Conservation (phyloP, 2,888 invertebrate genomes). For the Hyposoter dolosus region DNA sequence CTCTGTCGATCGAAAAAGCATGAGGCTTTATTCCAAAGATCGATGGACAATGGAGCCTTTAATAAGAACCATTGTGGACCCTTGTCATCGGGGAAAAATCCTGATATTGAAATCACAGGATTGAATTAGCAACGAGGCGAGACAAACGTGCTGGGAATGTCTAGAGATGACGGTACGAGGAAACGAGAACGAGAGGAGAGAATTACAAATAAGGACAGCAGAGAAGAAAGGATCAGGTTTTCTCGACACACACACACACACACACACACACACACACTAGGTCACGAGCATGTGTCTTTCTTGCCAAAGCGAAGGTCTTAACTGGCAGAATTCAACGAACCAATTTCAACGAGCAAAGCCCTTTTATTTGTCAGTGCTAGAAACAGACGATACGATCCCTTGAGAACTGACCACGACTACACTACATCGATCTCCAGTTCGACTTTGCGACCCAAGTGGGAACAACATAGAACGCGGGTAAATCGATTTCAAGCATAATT, state of each 20-base stretch:
- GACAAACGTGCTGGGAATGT: slow-evolving; percentile 3
- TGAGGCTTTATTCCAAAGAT: slow-evolving; percentile 36
- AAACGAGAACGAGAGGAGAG: slow-evolving; percentile 22
- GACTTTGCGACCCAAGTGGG: neutral
- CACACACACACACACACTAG: neutral
- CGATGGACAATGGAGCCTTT: slow-evolving; percentile 50
- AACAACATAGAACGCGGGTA: slow-evolving; percentile 48
- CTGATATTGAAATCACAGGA: slow-evolving; percentile 48
- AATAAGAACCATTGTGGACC: slow-evolving; percentile 57
- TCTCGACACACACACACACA: neutral
- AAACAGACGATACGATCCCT: slow-evolving; percentile 34
- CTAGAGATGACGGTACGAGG: slow-evolving; percentile 17
- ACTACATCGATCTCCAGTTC: slow-evolving; percentile 24
- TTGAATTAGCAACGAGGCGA: slow-evolving; percentile 53
- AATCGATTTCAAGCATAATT: slow-evolving; percentile 78
- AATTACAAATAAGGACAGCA: slow-evolving; percentile 23
- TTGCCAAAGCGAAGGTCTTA: neutral
- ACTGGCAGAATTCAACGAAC: neutral
- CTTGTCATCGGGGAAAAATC: slow-evolving; percentile 49
- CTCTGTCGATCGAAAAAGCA: slow-evolving; percentile 34
- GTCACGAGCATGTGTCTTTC: neutral
- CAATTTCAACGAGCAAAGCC: neutral
- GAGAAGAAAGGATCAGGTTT: slow-evolving; percentile 54
- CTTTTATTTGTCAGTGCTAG: slow-evolving; percentile 15
- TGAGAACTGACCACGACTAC: slow-evolving; percentile 28